phyloP scores from a whole-genome alignment of 1,140 invertebrate genomes.

The Zaprionus inermis region DNA sequence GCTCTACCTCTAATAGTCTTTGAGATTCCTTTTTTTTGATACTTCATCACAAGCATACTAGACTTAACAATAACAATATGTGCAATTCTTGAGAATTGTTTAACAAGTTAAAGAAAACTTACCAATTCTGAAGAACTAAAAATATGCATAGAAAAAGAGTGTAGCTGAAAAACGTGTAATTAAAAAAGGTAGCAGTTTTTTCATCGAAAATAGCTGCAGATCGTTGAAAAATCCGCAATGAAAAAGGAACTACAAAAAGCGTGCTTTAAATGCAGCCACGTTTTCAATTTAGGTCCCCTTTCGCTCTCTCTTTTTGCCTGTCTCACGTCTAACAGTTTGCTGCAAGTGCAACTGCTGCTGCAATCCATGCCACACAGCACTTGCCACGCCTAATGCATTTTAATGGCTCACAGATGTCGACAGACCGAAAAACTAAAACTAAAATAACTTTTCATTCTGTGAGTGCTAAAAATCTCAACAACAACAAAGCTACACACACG shows the following conservation, averaged over 20 bases:
- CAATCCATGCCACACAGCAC: conserved; percentile 37
- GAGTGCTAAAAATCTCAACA: conserved; percentile 46
- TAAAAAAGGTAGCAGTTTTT: not conserved
- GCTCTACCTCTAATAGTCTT: too few relatives aligned
- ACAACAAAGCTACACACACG: not conserved
- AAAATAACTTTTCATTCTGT: conserved; percentile 57
- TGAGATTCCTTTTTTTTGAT: too few relatives aligned
- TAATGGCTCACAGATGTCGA: conserved; percentile 60
- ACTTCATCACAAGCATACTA: too few relatives aligned
- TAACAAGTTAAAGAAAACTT: too few relatives aligned
- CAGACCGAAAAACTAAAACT: conserved; percentile 55
- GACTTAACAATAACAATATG: too few relatives aligned
- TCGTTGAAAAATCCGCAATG: not conserved
- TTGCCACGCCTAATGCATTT: conserved; percentile 67
- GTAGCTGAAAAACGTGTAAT: conserved; percentile 1
- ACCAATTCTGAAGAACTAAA: too few relatives aligned
- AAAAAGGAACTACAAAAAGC: not conserved
- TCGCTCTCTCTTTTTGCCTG: not conserved
- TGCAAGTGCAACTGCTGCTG: conserved; percentile 9
- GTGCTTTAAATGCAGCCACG: not conserved
- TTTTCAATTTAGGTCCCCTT: not conserved
- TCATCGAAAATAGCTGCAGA: not conserved
- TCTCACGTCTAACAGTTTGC: not conserved
- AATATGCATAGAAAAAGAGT: not conserved
- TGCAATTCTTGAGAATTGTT: too few relatives aligned